Percentiles rank a stretch among this genome's conserved stretches.
Evolutionary conservation across 2,797 vertebrate genomes (phyloP).

Genomic region (Onychomys leucogaster): DNA sequence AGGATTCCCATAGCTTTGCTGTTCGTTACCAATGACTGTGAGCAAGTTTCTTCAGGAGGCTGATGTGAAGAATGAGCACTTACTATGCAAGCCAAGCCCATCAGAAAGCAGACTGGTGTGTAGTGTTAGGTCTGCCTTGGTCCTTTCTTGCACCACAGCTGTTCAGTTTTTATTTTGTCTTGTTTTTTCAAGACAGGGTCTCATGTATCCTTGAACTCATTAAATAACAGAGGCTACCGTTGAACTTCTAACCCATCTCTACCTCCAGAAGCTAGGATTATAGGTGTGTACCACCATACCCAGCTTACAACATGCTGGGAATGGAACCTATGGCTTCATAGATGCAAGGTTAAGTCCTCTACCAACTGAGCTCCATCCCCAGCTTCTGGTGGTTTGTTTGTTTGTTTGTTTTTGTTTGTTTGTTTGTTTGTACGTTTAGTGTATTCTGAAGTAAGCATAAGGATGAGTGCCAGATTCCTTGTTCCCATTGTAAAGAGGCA

Average conservation of each 20-base stretch:
- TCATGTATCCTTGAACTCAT: neutral
- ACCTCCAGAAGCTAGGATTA: neutral
- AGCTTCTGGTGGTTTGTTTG: neutral
- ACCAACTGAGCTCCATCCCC: neutral
- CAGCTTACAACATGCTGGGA: neutral
- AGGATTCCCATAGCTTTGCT: neutral
- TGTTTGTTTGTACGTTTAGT: neutral
- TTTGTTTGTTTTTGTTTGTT: too few relatives aligned
- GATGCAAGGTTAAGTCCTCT: neutral
- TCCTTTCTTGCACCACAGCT: neutral
- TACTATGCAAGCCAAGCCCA: neutral
- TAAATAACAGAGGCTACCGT: neutral
- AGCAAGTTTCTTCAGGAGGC: neutral
- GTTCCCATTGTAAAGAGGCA: neutral
- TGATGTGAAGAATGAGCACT: neutral
- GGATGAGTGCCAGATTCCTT: neutral
- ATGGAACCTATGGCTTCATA: neutral
- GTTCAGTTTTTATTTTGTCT: neutral
- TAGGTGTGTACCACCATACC: neutral
- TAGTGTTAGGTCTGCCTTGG: neutral
- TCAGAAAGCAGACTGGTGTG: neutral
- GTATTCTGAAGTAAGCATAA: neutral
- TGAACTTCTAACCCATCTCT: neutral
- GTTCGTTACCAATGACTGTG: neutral
- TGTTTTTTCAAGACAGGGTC: neutral